Evolutionary conservation across 1,140 invertebrate species (phyloP).

Genomic region (Pogonomyrmex barbatus): DNA sequence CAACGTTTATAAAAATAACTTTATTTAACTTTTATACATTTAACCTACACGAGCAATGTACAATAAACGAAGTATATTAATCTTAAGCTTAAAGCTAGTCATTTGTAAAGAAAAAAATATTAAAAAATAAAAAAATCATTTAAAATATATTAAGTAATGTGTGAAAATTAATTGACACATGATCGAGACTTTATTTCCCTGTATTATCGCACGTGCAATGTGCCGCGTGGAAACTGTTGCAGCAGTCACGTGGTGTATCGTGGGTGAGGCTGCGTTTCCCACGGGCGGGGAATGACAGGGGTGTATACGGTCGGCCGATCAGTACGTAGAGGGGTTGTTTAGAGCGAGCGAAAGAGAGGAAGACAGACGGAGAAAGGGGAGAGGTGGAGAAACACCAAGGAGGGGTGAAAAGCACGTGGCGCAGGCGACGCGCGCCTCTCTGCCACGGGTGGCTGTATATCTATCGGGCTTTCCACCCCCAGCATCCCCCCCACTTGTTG

Average conservation of each 20-base stretch:
- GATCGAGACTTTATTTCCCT: neutral
- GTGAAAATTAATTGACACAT: neutral
- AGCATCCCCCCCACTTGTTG: constrained; percentile 83
- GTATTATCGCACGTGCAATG: constrained; percentile 41
- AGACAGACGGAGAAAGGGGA: constrained; percentile 72
- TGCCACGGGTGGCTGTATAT: constrained; percentile 75
- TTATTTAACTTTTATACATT: neutral
- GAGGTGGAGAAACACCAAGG: constrained; percentile 63
- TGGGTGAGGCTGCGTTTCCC: constrained; percentile 67
- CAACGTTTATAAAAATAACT: neutral
- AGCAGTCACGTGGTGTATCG: constrained; percentile 68
- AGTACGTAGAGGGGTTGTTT: constrained; percentile 75
- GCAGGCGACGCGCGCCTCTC: constrained; percentile 79
- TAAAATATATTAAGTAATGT: neutral
- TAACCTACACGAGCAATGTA: neutral
- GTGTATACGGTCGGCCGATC: constrained; percentile 74
- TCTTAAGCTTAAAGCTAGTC: neutral
- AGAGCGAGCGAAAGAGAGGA: constrained; percentile 76
- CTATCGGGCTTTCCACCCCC: constrained; percentile 79
- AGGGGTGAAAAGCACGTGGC: constrained; percentile 78
- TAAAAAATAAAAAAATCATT: constrained; percentile 5
- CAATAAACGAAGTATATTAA: neutral
- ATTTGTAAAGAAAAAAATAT: neutral
- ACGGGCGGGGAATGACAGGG: constrained; percentile 73
- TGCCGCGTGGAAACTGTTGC: constrained; percentile 55